Conservation (phyloP, 2,797 vertebrate genomes). For the Eulemur coronatus region DNA sequence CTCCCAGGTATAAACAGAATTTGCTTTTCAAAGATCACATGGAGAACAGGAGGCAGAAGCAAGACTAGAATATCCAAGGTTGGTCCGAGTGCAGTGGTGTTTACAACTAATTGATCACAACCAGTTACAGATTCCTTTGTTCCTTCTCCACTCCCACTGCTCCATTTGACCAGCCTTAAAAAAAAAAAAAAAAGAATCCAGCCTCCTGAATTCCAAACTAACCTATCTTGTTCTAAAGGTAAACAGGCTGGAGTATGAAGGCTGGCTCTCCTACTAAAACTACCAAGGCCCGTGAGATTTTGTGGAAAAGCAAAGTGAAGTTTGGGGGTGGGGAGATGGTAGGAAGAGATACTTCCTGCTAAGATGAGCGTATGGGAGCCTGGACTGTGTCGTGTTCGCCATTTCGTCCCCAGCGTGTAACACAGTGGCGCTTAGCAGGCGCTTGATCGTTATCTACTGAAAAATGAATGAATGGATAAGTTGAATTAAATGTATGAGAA, state of each 20-base stretch:
- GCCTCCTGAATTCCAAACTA: neutral
- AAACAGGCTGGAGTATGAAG: neutral
- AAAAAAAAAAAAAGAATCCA: too few species aligned
- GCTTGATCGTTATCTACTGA: neutral
- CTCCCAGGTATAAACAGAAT: neutral
- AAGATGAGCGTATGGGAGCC: neutral
- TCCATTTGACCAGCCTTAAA: too few species aligned
- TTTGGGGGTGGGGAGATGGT: fast-evolving
- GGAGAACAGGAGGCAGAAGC: neutral
- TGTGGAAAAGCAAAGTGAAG: neutral
- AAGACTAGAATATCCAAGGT: too few species aligned
- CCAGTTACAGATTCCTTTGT: too few species aligned
- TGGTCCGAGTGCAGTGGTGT: too few species aligned
- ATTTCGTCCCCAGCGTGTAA: fast-evolving
- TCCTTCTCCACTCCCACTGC: too few species aligned
- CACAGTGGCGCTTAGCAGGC: neutral
- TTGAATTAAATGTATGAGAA: conserved; percentile 23
- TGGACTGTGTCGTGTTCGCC: fast-evolving
- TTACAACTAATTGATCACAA: too few species aligned
- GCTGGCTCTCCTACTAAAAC: neutral
- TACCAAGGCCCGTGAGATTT: neutral
- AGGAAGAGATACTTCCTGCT: neutral
- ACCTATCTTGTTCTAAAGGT: neutral
- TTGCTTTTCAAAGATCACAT: neutral
- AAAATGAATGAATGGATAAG: conserved; percentile 23